phyloP scores from a whole-genome alignment of 2,113 vertebrate species.

The Pelobates fuscus region DNA sequence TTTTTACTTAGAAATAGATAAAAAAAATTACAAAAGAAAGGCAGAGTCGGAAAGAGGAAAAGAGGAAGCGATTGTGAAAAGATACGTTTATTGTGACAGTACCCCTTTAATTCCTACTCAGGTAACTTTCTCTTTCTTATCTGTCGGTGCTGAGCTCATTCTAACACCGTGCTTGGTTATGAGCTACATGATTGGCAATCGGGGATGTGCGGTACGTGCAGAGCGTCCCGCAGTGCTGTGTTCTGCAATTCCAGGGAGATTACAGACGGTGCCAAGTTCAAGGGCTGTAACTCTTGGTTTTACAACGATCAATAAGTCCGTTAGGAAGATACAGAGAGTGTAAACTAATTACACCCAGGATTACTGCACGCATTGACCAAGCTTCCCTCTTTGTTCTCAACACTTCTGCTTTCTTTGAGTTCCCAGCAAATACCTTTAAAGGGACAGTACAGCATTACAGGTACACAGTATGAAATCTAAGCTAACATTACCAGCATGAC shows the following conservation, averaged over 20 bases:
- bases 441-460: too few species aligned
- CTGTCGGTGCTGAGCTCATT: background rate
- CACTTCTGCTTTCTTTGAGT: too few species aligned
- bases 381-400: background rate
- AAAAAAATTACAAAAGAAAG: too few species aligned
- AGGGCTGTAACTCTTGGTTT: background rate
- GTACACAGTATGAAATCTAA: too few species aligned
- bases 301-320: background rate
- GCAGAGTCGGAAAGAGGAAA: too few species aligned
- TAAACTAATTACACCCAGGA: background rate
- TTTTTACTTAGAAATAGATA: too few species aligned
- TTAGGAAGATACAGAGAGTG: background rate
- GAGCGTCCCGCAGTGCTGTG: background rate
- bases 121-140: background rate
- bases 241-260: background rate
- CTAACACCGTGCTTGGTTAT: background rate
- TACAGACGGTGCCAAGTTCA: background rate
- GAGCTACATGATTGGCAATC: background rate
- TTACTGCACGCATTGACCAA: background rate
- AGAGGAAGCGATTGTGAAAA: too few species aligned
- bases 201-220: background rate
- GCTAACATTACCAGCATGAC: too few species aligned
- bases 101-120: too few species aligned
- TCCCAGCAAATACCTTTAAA: too few species aligned
- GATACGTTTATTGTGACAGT: background rate